phyloP scores from a whole-genome alignment of 2,113 vertebrate genomes.

The Carollia perspicillata region DNA sequence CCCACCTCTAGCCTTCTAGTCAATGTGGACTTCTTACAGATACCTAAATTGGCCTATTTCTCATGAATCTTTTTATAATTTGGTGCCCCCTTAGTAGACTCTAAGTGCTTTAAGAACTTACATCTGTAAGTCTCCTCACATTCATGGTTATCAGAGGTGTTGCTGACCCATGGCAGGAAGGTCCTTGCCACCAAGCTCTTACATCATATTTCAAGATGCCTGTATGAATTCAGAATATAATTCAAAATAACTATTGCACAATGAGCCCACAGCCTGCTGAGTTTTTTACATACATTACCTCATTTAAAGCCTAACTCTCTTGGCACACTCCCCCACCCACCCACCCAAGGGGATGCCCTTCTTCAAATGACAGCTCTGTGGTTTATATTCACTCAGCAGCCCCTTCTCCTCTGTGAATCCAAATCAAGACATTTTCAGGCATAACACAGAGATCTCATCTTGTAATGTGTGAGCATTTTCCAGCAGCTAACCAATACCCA shows the following conservation, averaged over 20 bases:
- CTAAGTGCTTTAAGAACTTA: background rate
- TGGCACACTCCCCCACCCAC: background rate
- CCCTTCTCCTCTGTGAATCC: background rate
- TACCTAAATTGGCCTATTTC: background rate
- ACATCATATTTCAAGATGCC: conserved; percentile 20
- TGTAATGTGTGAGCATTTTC: conserved; percentile 35
- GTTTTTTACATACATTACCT: background rate
- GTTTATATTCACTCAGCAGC: conserved; percentile 44
- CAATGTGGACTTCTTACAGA: background rate
- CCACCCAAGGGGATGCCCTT: background rate
- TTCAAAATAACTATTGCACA: background rate
- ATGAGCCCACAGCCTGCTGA: background rate
- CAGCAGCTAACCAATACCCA: background rate
- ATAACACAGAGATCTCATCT: conserved; percentile 52
- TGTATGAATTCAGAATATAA: conserved; percentile 23
- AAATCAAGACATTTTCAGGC: conserved; percentile 55
- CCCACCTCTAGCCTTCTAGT: background rate
- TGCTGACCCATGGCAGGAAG: conserved; percentile 3
- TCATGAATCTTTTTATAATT: background rate
- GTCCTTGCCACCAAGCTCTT: background rate
- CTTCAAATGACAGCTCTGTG: conserved; percentile 21
- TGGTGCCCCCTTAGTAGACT: background rate
- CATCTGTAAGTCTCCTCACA: background rate
- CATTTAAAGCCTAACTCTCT: background rate
- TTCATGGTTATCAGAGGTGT: background rate